Percentiles rank a stretch among this genome's conserved stretches.
Evolutionary conservation across 2,888 invertebrate genomes (phyloP).

Genomic region (Arrhopalites spinosus): DNA sequence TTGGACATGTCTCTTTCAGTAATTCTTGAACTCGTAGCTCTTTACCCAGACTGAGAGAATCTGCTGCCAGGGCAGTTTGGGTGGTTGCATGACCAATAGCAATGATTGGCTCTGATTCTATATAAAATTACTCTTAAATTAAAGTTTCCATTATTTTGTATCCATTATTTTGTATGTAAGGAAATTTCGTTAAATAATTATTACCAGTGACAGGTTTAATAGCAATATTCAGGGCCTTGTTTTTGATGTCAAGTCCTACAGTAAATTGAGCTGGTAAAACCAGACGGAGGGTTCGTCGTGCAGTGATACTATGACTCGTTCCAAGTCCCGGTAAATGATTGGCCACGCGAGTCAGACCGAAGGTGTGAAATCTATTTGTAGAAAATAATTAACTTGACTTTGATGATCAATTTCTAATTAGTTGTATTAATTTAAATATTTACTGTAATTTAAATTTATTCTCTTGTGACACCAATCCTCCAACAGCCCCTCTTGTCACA

Average conservation of each 20-base stretch:
- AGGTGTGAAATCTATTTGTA: constrained; percentile 47
- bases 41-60: constrained; percentile 39
- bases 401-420: neutral
- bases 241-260: constrained; percentile 33
- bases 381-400: neutral
- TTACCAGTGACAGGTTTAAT: constrained; percentile 37
- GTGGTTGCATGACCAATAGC: constrained; percentile 48
- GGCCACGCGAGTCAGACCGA: constrained; percentile 45
- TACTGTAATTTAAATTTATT: constrained; percentile 29
- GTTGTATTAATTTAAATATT: neutral
- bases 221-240: constrained; percentile 22
- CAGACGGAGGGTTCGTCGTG: constrained; percentile 39
- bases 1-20: constrained; percentile 56
- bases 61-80: constrained; percentile 40
- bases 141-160: neutral
- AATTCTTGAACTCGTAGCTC: constrained; percentile 38
- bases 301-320: constrained; percentile 43
- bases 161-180: neutral
- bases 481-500: neutral
- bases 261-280: constrained; percentile 42
- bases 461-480: constrained; percentile 1
- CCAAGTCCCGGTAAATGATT: constrained; percentile 53
- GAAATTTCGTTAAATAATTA: neutral
- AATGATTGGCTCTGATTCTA: constrained; percentile 44
- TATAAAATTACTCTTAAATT: neutral